phyloP scores from a whole-genome alignment of 2,888 invertebrate species.

The Scrobipalpa atriplicella region DNA sequence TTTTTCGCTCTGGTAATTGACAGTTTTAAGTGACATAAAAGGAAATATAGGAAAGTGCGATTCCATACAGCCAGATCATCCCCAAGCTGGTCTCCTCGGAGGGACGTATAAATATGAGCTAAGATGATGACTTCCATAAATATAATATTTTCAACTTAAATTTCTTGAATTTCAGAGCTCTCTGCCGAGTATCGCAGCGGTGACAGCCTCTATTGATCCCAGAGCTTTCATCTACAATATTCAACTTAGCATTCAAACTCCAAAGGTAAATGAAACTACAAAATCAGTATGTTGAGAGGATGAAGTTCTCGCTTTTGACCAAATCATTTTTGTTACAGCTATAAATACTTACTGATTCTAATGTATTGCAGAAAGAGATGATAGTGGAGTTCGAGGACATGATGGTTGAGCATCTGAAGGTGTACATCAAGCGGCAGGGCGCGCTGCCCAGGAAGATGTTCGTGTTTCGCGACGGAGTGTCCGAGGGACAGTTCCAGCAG shows the following conservation, averaged over 20 bases:
- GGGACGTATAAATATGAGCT: too few relatives aligned
- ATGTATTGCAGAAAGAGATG: conserved; percentile 83
- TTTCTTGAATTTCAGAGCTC: conserved; percentile 58
- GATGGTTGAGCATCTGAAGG: conserved; percentile 84
- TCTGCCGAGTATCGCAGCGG: conserved; percentile 87
- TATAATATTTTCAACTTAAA: neutral
- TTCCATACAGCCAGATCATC: too few relatives aligned
- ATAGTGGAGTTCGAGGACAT: conserved; percentile 88
- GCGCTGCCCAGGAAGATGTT: conserved; percentile 85
- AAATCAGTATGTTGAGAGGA: neutral
- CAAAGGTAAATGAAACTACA: conserved; percentile 65
- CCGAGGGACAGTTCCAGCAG: conserved; percentile 91
- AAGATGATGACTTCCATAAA: neutral
- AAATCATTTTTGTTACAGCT: too few relatives aligned
- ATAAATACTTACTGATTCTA: too few relatives aligned
- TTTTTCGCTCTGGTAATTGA: too few relatives aligned
- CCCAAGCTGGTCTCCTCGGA: too few relatives aligned
- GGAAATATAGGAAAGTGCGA: too few relatives aligned
- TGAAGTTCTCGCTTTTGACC: too few relatives aligned
- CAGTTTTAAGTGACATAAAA: too few relatives aligned
- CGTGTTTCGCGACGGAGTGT: conserved; percentile 93
- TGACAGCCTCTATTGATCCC: conserved; percentile 88
- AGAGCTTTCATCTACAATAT: conserved; percentile 88
- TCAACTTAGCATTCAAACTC: conserved; percentile 89
- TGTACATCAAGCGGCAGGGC: conserved; percentile 77